Evolutionary conservation across 2,888 invertebrate species (phyloP).

Genomic region (Autographa pulchrina): DNA sequence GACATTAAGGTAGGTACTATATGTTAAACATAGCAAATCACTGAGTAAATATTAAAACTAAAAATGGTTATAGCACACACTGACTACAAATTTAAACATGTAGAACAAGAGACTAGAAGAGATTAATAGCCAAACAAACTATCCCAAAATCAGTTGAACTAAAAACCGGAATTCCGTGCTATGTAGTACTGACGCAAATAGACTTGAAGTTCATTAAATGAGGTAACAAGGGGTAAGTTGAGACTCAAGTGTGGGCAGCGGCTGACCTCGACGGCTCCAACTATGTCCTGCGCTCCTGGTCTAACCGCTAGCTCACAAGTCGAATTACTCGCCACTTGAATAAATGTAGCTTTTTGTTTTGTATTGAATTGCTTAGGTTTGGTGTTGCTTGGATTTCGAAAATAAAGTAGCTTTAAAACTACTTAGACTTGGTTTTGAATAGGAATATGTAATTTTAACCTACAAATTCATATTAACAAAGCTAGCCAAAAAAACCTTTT

Average conservation of each 20-base stretch:
- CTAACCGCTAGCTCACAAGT: slow-evolving; percentile 66
- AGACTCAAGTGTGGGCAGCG: slow-evolving; percentile 53
- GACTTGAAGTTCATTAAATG: slow-evolving; percentile 65
- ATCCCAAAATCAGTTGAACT: not conserved
- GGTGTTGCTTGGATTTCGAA: not conserved
- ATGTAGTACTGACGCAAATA: slow-evolving; percentile 31
- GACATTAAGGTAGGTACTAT: too few species aligned
- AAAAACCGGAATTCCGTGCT: slow-evolving; percentile 13
- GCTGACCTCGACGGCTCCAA: slow-evolving; percentile 62
- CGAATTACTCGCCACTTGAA: slow-evolving; percentile 41
- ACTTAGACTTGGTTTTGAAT: not conserved
- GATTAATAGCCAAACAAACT: not conserved
- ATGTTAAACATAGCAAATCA: too few species aligned
- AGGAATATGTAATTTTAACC: too few species aligned
- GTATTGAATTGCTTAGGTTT: not conserved
- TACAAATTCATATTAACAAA: too few species aligned
- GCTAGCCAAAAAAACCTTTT: too few species aligned
- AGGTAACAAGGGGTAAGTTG: slow-evolving; percentile 60
- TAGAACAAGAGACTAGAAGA: not conserved
- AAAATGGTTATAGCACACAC: too few species aligned
- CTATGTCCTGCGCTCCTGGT: slow-evolving; percentile 60
- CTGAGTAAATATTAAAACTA: too few species aligned
- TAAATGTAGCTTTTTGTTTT: slow-evolving; percentile 39
- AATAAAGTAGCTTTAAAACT: not conserved
- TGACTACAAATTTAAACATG: too few species aligned